A percentile compares a stretch with the other conserved stretches of the same genome.
Evolutionary conservation across 2,797 vertebrate genomes (phyloP).

Genomic region (Huso huso): DNA sequence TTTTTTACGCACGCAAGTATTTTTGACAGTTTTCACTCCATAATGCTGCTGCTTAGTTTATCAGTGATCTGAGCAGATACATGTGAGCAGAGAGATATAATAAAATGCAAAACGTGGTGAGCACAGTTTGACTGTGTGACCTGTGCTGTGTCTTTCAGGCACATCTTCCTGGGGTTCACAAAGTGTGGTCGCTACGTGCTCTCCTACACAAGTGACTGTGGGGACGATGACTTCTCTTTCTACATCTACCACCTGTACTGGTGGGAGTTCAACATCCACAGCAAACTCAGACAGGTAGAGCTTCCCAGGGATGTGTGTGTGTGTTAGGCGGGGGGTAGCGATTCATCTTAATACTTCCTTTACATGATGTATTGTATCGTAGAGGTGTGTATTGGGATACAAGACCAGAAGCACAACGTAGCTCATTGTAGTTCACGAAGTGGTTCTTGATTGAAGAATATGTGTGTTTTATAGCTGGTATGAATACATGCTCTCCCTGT

Average conservation of each 20-base stretch:
- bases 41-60: neutral
- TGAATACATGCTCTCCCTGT: no score
- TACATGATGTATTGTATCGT: no score
- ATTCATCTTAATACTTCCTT: no score
- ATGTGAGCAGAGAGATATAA: no score
- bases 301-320: no score
- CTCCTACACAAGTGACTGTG: conserved; percentile 85
- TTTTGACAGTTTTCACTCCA: neutral
- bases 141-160: conserved; percentile 46
- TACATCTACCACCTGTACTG: conserved; percentile 92
- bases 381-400: no score
- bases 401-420: no score
- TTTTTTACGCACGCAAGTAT: neutral
- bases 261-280: conserved; percentile 97
- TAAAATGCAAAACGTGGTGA: no score
- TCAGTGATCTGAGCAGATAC: neutral
- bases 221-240: conserved; percentile 82
- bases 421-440: no score
- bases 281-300: conserved; percentile 79
- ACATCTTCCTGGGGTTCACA: conserved; percentile 90
- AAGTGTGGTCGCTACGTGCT: conserved; percentile 89
- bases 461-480: no score
- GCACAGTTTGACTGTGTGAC: neutral
- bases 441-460: no score
- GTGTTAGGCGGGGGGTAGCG: no score